phyloP scores from a whole-genome alignment of 1,140 invertebrate genomes.

The Bombus confusus region DNA sequence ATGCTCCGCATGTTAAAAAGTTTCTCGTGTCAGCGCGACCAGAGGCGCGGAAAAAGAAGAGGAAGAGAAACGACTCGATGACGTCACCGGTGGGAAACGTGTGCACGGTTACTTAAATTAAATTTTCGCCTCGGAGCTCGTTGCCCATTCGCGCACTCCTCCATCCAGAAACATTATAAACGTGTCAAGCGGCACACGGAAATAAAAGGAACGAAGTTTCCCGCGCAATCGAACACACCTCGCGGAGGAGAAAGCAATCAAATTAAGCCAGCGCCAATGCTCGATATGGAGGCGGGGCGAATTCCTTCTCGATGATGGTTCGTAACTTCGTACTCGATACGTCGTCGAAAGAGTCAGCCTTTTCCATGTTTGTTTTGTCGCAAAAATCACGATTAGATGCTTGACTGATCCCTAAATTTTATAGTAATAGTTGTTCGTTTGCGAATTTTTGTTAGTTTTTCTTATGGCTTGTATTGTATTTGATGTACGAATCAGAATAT shows the following conservation, averaged over 20 bases:
- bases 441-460: no score
- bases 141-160: background rate
- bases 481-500: no score
- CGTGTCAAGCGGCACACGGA: slow-evolving; percentile 8
- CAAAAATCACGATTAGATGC: background rate
- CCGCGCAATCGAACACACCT: slow-evolving; percentile 37
- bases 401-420: background rate
- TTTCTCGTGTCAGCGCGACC: background rate
- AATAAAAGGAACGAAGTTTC: slow-evolving; percentile 30
- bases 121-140: slow-evolving; percentile 34
- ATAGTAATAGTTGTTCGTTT: no score
- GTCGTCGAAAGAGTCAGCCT: background rate
- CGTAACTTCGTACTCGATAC: slow-evolving; percentile 30
- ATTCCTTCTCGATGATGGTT: slow-evolving; percentile 29
- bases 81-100: slow-evolving; percentile 27
- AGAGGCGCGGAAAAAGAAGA: background rate
- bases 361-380: background rate
- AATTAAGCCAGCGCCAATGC: slow-evolving; percentile 29
- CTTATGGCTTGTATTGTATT: no score
- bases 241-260: slow-evolving; percentile 27
- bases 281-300: background rate
- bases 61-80: background rate
- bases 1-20: slow-evolving; percentile 3
- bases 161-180: slow-evolving; percentile 14
- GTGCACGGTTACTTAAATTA: slow-evolving; percentile 56